Evolutionary conservation across 2,888 invertebrate species (phyloP).

Genomic region (Allophyes oxyacanthae): DNA sequence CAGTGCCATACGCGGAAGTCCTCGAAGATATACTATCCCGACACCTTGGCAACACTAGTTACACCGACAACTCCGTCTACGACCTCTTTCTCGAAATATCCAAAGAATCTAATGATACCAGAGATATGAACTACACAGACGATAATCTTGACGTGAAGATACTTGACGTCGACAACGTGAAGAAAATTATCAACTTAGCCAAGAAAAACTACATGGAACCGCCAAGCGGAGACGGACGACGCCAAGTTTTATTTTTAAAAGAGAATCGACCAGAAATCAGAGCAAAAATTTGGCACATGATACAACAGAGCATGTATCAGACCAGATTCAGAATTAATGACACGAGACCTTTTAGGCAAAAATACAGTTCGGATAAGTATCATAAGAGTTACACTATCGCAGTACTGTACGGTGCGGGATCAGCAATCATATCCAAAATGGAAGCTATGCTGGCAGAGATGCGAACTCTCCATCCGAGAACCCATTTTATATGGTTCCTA

Average conservation of each 20-base stretch:
- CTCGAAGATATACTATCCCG: conserved; percentile 24
- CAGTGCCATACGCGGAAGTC: conserved; percentile 29
- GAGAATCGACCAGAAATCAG: conserved; percentile 18
- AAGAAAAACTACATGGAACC: conserved; percentile 1
- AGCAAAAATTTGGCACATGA: conserved; percentile 54
- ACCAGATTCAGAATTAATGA: conserved; percentile 56
- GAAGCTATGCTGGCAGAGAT: conserved; percentile 53
- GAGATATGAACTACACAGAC: background rate
- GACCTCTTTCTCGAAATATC: conserved; percentile 30
- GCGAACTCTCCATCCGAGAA: background rate
- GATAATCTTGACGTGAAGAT: conserved; percentile 33
- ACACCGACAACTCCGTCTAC: conserved; percentile 13
- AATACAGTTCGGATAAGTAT: background rate
- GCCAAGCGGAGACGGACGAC: background rate
- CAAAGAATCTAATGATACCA: background rate
- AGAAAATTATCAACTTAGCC: conserved; percentile 21
- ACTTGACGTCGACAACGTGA: conserved; percentile 27
- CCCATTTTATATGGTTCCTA: conserved; percentile 62
- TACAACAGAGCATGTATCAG: conserved; percentile 64
- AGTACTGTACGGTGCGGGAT: conserved; percentile 57
- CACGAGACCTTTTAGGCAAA: conserved; percentile 49
- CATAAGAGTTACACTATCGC: conserved; percentile 55
- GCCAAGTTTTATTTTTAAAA: too few species aligned
- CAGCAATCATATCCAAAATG: conserved; percentile 60
- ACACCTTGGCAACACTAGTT: conserved; percentile 19